Conservation (phyloP, 2,888 invertebrate genomes). For the Aradus depressus region DNA sequence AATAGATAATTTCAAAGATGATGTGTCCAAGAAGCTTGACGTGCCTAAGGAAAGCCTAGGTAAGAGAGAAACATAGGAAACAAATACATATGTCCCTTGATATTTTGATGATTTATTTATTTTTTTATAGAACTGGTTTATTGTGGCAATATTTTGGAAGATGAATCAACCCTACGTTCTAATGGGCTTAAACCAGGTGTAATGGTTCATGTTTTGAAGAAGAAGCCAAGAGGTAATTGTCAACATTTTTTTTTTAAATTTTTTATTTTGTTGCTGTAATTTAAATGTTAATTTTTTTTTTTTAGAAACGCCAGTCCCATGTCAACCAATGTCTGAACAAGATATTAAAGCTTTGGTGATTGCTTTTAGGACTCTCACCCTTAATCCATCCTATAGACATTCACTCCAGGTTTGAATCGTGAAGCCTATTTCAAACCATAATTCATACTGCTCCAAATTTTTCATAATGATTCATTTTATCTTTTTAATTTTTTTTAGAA, state of each 20-base stretch:
- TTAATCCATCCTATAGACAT: slow-evolving; percentile 50
- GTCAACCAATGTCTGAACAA: slow-evolving; percentile 45
- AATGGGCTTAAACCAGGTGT: slow-evolving; percentile 48
- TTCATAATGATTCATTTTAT: neutral
- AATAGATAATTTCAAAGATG: slow-evolving; percentile 46
- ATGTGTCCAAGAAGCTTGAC: slow-evolving; percentile 47
- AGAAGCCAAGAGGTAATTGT: slow-evolving; percentile 35
- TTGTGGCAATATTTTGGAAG: slow-evolving; percentile 57
- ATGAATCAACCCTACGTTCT: slow-evolving; percentile 48
- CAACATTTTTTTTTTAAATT: slow-evolving; percentile 5
- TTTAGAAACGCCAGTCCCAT: slow-evolving; percentile 36
- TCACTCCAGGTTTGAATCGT: slow-evolving; percentile 48
- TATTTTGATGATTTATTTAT: neutral
- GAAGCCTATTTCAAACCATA: slow-evolving; percentile 21
- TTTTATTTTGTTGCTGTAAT: neutral
- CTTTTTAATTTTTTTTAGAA: slow-evolving; percentile 29
- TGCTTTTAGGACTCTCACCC: slow-evolving; percentile 49
- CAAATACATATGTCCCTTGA: neutral
- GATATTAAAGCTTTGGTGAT: slow-evolving; percentile 51
- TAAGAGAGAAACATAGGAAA: slow-evolving; percentile 32
- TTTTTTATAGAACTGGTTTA: slow-evolving; percentile 50
- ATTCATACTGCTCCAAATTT: too few relatives aligned
- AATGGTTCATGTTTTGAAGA: slow-evolving; percentile 45
- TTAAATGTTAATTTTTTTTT: slow-evolving; percentile 2
- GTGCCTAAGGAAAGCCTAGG: slow-evolving; percentile 47